These are phyloP conservation scores for Drosophila algonquin DNA, from an alignment of 2,888 invertebrate species.

Conservation along the genomic window DNA sequence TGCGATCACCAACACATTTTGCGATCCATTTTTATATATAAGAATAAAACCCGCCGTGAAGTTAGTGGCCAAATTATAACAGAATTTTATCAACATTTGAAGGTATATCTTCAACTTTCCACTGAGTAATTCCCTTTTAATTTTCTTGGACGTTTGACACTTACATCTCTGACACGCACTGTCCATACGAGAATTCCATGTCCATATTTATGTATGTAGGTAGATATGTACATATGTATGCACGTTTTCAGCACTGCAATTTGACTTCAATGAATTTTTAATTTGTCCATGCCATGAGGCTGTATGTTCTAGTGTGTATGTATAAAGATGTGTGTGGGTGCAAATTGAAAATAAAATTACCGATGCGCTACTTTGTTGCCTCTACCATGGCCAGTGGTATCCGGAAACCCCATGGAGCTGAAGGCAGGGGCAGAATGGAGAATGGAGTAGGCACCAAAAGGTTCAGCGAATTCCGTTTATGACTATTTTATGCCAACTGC, in stretches of 20 bases:
- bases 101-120: too few species aligned
- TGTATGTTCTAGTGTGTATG: neutral
- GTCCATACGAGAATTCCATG: neutral
- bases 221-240: too few species aligned
- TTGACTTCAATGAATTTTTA: slow-evolving; percentile 46
- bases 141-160: too few species aligned
- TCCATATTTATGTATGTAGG: too few species aligned
- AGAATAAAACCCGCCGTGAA: too few species aligned
- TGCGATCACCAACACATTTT: too few species aligned
- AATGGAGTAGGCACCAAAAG: slow-evolving; percentile 8
- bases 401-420: neutral
- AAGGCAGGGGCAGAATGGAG: neutral
- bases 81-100: too few species aligned
- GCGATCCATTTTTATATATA: too few species aligned
- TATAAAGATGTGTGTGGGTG: too few species aligned
- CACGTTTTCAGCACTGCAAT: slow-evolving; percentile 31
- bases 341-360: slow-evolving; percentile 60
- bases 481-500: too few species aligned
- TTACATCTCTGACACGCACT: neutral
- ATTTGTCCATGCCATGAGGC: slow-evolving; percentile 18
- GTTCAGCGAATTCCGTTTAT: slow-evolving; percentile 46
- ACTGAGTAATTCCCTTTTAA: too few species aligned
- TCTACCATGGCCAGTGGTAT: slow-evolving; percentile 18
- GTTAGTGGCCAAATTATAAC: too few species aligned
- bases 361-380: slow-evolving; percentile 46